Base-by-base conservation (phyloP, 2,797 vertebrate genomes). In the Galagoides demidoff region DNA sequence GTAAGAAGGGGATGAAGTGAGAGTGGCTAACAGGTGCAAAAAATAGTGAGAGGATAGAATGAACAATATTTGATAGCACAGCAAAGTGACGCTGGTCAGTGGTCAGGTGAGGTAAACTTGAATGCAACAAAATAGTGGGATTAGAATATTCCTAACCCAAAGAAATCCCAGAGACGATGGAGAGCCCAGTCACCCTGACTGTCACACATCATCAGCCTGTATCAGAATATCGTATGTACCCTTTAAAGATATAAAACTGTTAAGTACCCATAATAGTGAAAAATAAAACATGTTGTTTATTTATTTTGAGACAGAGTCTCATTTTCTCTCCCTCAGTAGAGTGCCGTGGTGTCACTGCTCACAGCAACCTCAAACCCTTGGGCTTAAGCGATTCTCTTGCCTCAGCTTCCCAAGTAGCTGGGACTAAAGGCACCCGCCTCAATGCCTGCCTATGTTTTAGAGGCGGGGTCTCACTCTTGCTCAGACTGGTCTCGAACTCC, bases 1-100 rank as follows among this genome's bases (percentile, higher is more conserved):
- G 7, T 19, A 19, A 3, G 14, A 7, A 7, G 0, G 1, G 64
- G 3, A 9, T 66, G 19, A 66, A 66, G 16, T 66, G 16, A 3
- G 64, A 1, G 4, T 34, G 31, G 64, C n/a, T n/a, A 66, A n/a
- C 3, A 8, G 31, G 17, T n/a, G 17, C 64, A n/a, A n/a, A 66
- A 66, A n/a, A 66, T 66, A n/a, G 64, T n/a, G 14, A 64, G 63
- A n/a, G 19, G 64, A 34, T 20, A 68, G 64, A 34, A 19, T 10
- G 16, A 19, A 68, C 64, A 34, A 20, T 34, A 34, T 10, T 4
- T 68, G 31, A 68, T 9, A 68, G 31, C 64, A 68, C 17, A 68
- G n/a, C 31, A 68, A 20, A 34, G 64, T 34, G 17, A 9, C 17
- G 3, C 8, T 68, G 9, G 31, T 68, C 31, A 68, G 31, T 31